Percentiles rank a stretch among this genome's conserved stretches.
These are phyloP conservation scores for Spea bombifrons DNA, from an alignment of 2,113 vertebrate genomes.

Conservation along the genomic window DNA sequence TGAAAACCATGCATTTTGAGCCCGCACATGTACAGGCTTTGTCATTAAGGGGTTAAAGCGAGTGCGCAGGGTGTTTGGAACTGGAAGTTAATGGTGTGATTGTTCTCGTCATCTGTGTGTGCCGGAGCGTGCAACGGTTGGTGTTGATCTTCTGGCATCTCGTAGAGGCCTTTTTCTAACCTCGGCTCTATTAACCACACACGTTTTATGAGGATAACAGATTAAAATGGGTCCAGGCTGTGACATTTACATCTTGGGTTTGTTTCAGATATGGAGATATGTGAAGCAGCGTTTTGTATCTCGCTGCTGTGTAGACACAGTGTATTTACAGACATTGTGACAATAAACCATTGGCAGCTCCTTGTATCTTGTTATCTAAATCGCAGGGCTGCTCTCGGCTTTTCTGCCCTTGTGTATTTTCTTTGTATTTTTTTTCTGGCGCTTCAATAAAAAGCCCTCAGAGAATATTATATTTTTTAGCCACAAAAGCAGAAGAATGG, in stretches of 20 bases:
- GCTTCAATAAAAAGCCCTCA: constrained; percentile 26
- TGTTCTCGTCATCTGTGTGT: background rate
- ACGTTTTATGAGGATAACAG: background rate
- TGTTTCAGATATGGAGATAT: constrained; percentile 27
- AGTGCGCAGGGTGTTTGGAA: background rate
- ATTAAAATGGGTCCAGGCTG: background rate
- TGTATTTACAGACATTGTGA: constrained; percentile 26
- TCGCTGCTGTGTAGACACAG: constrained; percentile 7
- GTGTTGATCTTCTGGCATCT: background rate
- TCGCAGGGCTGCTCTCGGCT: constrained; percentile 27
- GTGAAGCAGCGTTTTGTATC: background rate
- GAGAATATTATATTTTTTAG: constrained; percentile 38
- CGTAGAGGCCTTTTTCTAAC: background rate
- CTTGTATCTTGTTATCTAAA: constrained; percentile 43
- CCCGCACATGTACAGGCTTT: too few relatives aligned
- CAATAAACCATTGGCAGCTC: constrained; percentile 32
- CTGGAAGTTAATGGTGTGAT: background rate
- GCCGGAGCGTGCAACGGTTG: background rate
- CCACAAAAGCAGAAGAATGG: constrained; percentile 1
- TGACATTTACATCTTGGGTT: constrained; percentile 9
- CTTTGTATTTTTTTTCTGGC: constrained; percentile 35
- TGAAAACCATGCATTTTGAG: too few relatives aligned
- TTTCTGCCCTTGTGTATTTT: constrained; percentile 32
- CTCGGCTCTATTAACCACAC: constrained; percentile 2
- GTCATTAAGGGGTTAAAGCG: too few relatives aligned